Evolutionary conservation across 92 coral and sea anemone genomes (phyloP).

Genomic region (Epizoanthus ramosus): DNA sequence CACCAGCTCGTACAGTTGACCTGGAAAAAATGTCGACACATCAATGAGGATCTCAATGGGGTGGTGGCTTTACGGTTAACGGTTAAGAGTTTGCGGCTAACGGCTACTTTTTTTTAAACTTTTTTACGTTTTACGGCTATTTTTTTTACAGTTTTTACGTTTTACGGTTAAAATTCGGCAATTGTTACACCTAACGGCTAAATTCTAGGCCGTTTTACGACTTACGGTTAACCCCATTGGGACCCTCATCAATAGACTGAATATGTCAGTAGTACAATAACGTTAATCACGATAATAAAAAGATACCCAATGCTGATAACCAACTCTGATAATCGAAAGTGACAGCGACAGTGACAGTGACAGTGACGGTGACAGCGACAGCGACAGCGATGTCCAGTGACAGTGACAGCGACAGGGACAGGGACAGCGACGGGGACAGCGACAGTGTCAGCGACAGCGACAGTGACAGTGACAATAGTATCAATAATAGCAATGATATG

Average conservation of each 20-base stretch:
- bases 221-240: too few species aligned
- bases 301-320: not conserved
- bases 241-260: too few species aligned
- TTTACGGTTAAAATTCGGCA: too few species aligned
- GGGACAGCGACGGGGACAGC: not conserved
- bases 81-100: too few species aligned
- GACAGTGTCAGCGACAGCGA: not conserved
- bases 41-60: too few species aligned
- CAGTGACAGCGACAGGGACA: not conserved
- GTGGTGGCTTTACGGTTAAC: too few species aligned
- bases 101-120: too few species aligned
- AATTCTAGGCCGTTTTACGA: too few species aligned
- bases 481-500: not conserved
- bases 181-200: too few species aligned
- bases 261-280: too few species aligned
- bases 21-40: not conserved
- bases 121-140: too few species aligned
- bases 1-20: conserved; percentile 26
- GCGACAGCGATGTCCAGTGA: not conserved
- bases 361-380: not conserved
- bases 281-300: not conserved
- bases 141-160: too few species aligned
- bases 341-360: not conserved
- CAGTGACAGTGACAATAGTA: not conserved
- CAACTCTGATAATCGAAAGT: not conserved